phyloP scores from a whole-genome alignment of 2,888 invertebrate species.

The Odontocerum albicorne region DNA sequence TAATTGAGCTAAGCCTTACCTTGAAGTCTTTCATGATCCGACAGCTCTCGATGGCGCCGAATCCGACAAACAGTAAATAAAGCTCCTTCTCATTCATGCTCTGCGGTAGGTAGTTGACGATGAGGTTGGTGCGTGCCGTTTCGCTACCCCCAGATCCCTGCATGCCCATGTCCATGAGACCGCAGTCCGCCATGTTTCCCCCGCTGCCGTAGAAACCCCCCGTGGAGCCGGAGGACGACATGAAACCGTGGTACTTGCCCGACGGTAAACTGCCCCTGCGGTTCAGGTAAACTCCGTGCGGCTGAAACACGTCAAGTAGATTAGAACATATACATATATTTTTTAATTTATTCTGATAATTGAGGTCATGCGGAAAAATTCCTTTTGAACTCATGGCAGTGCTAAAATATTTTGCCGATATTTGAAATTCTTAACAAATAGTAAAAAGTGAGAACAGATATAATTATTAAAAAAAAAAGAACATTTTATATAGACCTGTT shows the following conservation, averaged over 20 bases:
- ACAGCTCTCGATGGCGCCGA: constrained; percentile 88
- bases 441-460: too few species aligned
- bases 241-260: constrained; percentile 30
- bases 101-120: constrained; percentile 95
- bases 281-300: constrained; percentile 25
- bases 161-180: constrained; percentile 57
- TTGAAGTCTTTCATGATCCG: constrained; percentile 90
- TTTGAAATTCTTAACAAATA: too few species aligned
- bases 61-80: constrained; percentile 83
- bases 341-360: too few species aligned
- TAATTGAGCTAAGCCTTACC: constrained; percentile 47
- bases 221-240: constrained; percentile 19
- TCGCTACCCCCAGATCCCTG: constrained; percentile 49
- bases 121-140: constrained; percentile 74
- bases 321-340: background rate
- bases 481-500: too few species aligned
- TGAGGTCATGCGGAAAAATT: too few species aligned
- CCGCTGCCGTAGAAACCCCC: constrained; percentile 33
- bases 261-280: constrained; percentile 34
- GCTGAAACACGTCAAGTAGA: constrained; percentile 12
- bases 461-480: too few species aligned
- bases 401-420: too few species aligned
- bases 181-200: constrained; percentile 41
- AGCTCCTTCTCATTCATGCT: constrained; percentile 90
- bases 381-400: too few species aligned